Evolutionary conservation across 2,888 invertebrate species (phyloP).

Genomic region (Cosmorhoe ocellata): DNA sequence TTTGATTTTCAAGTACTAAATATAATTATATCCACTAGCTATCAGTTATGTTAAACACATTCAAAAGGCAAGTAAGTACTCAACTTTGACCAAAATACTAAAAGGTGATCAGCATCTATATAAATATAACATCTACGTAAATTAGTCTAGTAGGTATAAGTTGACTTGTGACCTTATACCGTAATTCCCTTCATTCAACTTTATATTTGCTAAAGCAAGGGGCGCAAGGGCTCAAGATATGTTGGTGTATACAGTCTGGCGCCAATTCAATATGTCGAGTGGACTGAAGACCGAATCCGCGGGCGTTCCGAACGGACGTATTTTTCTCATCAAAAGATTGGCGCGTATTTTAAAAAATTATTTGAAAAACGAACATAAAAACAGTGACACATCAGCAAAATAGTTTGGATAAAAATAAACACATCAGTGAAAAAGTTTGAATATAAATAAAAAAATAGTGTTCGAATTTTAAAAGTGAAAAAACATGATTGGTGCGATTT

Average conservation of each 20-base stretch:
- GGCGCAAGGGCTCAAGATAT: conserved; percentile 41
- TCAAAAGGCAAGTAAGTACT: too few relatives aligned
- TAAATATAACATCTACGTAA: conserved; percentile 16
- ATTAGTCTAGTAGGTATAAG: conserved; percentile 32
- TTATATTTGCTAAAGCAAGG: conserved; percentile 2
- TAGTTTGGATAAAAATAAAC: too few relatives aligned
- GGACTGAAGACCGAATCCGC: conserved; percentile 48
- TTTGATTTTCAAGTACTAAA: too few relatives aligned
- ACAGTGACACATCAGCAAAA: background rate
- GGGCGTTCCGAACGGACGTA: conserved; percentile 58
- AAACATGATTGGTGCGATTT: conserved; percentile 43
- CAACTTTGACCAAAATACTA: background rate
- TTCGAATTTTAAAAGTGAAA: conserved; percentile 20
- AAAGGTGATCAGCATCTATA: conserved; percentile 28
- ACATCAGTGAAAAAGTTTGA: conserved; percentile 4
- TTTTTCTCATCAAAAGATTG: conserved; percentile 21
- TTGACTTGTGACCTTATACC: conserved; percentile 38
- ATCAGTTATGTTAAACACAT: too few relatives aligned
- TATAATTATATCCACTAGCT: too few relatives aligned
- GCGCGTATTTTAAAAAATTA: conserved; percentile 17
- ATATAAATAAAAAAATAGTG: background rate
- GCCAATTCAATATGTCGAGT: conserved; percentile 49
- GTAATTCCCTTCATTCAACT: conserved; percentile 9
- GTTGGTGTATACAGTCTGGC: conserved; percentile 43
- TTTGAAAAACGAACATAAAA: conserved; percentile 17